Base-by-base conservation (phyloP, 2,113 vertebrate genomes). In the Antigone vipio region DNA sequence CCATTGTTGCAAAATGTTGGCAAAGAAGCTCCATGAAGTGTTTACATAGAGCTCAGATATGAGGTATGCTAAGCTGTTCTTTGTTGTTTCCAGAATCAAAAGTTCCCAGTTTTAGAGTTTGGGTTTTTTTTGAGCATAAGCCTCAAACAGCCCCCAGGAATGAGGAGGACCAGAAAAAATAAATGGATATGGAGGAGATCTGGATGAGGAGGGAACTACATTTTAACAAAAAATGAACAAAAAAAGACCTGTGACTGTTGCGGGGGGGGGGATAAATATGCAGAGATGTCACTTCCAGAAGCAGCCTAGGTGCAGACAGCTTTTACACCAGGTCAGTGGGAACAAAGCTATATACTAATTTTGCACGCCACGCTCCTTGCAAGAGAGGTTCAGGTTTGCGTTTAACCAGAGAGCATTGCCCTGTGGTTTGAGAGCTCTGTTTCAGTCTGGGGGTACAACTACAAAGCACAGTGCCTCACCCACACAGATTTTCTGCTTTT, bases 401-500 rank as follows among this genome's bases (percentile, higher is more conserved):
- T 59, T 55, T 42, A 45, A 85, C 22, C 52, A 60, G 3, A 2
- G 6, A 55, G 3, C 13, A 22, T 30, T 67, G 21, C 29, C 42
- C 19, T 5, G 3, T 17, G 32, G 8, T 60, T 68, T 62, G 8
- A 73, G 53, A 59, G 30, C 82, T 85, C 42, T 9, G 9, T 14
- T 81, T 45, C 27, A 11, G 15, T 40, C 35, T 38, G 3, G 22
- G 9, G 15, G 14, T 76, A 50, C 8, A 32, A 16, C 16, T 19
- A 32, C 9, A 11, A 78, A 78, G 40, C 49, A 44, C 30, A 17
- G 27, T 13, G 49, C 67, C 83, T 88, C 88, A 42, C 50, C 75
- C 85, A 21, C 35, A 32, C 1, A 18, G 42, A 86, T 96, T 92
- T 91, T 69, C 60, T 81, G 91, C 79, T 85, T 95, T 93, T 95